Evolutionary conservation across 2,113 vertebrate genomes (phyloP).

Genomic region (Leptobrachium ailaonicum): DNA sequence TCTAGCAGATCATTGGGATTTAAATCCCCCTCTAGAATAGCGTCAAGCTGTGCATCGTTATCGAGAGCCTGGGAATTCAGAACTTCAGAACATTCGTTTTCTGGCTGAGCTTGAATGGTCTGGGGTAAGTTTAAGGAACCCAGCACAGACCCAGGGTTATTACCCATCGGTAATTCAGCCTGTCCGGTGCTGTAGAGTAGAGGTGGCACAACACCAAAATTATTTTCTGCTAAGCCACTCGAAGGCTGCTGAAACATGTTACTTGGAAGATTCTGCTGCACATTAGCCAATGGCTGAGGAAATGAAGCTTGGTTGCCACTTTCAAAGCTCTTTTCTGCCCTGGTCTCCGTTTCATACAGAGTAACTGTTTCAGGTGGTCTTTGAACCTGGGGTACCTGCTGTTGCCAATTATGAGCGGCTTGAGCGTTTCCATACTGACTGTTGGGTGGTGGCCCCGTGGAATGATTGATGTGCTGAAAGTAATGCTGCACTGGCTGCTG

Average conservation of each 20-base stretch:
- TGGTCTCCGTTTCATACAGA: background rate
- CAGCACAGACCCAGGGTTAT: conserved; percentile 56
- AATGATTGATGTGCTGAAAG: conserved; percentile 61
- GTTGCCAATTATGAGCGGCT: conserved; percentile 50
- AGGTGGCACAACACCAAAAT: conserved; percentile 1
- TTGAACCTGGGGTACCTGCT: conserved; percentile 39
- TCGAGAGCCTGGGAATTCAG: conserved; percentile 57
- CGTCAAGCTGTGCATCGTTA: conserved; percentile 55
- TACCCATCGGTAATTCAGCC: conserved; percentile 51
- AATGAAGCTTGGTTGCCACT: background rate
- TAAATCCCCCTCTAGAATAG: conserved; percentile 42
- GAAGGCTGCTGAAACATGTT: conserved; percentile 43
- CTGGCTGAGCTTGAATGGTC: conserved; percentile 47
- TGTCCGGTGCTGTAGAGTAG: conserved; percentile 55
- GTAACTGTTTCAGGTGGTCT: conserved; percentile 40
- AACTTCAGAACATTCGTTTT: background rate
- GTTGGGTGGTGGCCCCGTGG: conserved; percentile 52
- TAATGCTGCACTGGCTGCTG: conserved; percentile 67
- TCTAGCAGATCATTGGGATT: conserved; percentile 32
- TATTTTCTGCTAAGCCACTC: conserved; percentile 42
- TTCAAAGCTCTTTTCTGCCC: conserved; percentile 38
- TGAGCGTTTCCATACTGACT: conserved; percentile 54
- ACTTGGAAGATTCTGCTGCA: conserved; percentile 49
- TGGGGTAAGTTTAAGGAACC: conserved; percentile 49
- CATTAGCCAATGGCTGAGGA: conserved; percentile 49